Conservation (phyloP, 2,888 invertebrate species). For the Stratiomys singularior region DNA sequence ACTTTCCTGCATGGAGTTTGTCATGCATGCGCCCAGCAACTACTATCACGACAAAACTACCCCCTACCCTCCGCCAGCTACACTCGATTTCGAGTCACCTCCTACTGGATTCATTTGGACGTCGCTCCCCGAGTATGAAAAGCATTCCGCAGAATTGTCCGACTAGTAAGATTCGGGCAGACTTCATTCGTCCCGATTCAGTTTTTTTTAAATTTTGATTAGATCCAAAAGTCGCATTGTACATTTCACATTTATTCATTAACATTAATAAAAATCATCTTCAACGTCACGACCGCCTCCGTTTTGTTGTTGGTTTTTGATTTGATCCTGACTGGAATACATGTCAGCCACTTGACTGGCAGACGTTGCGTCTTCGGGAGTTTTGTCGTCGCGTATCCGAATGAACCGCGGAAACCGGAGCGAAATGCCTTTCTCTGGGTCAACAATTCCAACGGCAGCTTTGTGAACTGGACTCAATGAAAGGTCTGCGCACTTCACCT, state of each 20-base stretch:
- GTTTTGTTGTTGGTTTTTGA: slow-evolving; percentile 72
- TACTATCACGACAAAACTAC: slow-evolving; percentile 82
- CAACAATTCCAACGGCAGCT: slow-evolving; percentile 88
- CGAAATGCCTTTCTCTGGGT: slow-evolving; percentile 92
- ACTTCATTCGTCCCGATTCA: background rate
- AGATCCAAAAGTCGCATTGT: background rate
- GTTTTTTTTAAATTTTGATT: background rate
- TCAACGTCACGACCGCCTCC: slow-evolving; percentile 55
- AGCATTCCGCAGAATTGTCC: slow-evolving; percentile 43
- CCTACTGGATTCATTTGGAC: slow-evolving; percentile 75
- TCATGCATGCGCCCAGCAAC: slow-evolving; percentile 93
- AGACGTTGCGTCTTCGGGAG: slow-evolving; percentile 90
- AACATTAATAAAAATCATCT: slow-evolving; percentile 62
- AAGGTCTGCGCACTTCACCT: slow-evolving; percentile 96
- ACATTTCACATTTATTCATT: background rate
- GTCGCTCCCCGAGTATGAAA: slow-evolving; percentile 64
- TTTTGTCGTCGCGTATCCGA: slow-evolving; percentile 90
- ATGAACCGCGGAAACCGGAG: slow-evolving; percentile 93
- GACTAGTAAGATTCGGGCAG: background rate
- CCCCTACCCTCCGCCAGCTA: slow-evolving; percentile 75
- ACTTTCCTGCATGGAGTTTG: slow-evolving; percentile 88
- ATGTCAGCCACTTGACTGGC: slow-evolving; percentile 89
- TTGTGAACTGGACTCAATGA: slow-evolving; percentile 94
- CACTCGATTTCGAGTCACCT: slow-evolving; percentile 66
- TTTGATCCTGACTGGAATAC: slow-evolving; percentile 93